phyloP scores from a whole-genome alignment of 35 echinoderm and acorn worm genomes.

The Acanthaster planci region DNA sequence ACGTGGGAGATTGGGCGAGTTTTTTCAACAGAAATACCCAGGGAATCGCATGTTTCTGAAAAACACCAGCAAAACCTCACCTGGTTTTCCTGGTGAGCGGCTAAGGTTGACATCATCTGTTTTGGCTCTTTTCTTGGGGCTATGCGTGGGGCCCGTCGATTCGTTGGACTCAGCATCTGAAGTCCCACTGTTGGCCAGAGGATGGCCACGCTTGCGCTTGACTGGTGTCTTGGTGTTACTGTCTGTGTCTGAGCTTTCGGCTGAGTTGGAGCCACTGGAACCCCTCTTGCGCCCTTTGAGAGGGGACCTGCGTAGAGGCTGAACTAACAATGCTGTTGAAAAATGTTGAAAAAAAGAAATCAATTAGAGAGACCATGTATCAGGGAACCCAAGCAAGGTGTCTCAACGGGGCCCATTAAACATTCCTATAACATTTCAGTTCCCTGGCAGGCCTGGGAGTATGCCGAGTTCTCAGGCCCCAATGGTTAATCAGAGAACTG shows the following conservation, averaged over 20 bases:
- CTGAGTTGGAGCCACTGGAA: conserved; percentile 10
- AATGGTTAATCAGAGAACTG: no score
- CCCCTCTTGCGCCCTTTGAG: conserved; percentile 24
- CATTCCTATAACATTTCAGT: background rate
- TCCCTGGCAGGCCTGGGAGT: background rate
- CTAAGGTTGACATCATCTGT: background rate
- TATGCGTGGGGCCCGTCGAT: background rate
- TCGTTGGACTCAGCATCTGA: background rate
- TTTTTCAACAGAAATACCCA: no score
- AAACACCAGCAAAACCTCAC: background rate
- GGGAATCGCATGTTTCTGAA: no score
- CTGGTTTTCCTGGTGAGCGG: background rate
- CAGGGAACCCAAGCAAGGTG: background rate
- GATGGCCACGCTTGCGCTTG: background rate
- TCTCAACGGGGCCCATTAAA: background rate
- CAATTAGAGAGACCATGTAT: background rate
- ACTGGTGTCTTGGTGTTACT: background rate
- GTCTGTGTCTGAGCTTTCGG: conserved; percentile 35
- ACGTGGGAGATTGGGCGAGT: no score
- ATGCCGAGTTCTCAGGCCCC: no score
- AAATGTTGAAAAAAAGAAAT: background rate
- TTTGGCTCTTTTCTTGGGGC: conserved; percentile 14
- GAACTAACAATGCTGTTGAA: background rate
- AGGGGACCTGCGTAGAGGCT: background rate
- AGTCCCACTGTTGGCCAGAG: background rate